These are phyloP conservation scores for Falco novaeseelandiae DNA, from an alignment of 2,797 vertebrate species.

Conservation along the genomic window DNA sequence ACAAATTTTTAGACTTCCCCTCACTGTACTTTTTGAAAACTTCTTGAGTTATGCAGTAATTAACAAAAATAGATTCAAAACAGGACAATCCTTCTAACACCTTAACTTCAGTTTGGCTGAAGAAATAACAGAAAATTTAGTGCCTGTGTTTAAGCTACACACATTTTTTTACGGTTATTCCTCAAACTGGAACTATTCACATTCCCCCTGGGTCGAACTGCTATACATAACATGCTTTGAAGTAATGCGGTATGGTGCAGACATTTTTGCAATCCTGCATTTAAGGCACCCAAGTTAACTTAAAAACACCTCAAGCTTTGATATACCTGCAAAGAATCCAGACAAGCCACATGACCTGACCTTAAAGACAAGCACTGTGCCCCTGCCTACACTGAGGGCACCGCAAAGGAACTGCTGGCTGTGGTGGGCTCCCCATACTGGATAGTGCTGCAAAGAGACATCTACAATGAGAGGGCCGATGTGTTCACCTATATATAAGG, in stretches of 20 bases:
- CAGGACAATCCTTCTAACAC: not conserved
- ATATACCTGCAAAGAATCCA: not conserved
- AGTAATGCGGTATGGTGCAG: fast-evolving
- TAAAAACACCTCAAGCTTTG: not conserved
- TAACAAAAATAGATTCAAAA: not conserved
- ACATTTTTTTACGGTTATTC: not conserved
- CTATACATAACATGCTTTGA: not conserved
- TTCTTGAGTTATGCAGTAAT: not conserved
- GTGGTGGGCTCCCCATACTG: constrained; percentile 96
- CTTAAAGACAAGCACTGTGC: not conserved
- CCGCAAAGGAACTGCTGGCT: constrained; percentile 82
- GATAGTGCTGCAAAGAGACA: constrained; percentile 93
- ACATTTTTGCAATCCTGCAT: not conserved
- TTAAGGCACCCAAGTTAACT: not conserved
- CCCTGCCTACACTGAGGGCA: constrained; percentile 77
- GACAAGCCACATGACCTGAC: not conserved
- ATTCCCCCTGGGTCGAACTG: not conserved
- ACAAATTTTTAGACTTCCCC: not conserved
- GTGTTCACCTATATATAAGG: too few species aligned
- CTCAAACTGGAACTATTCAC: not conserved
- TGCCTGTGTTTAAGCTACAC: not conserved
- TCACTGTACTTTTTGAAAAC: not conserved
- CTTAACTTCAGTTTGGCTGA: not conserved
- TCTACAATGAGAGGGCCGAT: constrained; percentile 91
- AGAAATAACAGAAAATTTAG: not conserved